Evolutionary conservation across 2,113 vertebrate genomes (phyloP).

Genomic region (Neodon shergylaensis): DNA sequence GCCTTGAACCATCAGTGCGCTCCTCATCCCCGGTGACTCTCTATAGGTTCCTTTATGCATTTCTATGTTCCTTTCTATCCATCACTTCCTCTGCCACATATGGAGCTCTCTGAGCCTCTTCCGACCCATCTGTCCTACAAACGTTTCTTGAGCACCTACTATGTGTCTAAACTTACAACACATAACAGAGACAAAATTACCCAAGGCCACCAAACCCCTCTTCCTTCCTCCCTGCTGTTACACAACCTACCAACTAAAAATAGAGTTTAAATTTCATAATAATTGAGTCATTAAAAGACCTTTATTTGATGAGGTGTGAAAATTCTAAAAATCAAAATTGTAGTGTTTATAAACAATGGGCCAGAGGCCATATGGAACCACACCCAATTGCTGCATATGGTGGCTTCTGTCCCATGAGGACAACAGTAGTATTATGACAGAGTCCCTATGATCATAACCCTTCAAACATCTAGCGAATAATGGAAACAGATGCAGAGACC

Average conservation of each 20-base stretch:
- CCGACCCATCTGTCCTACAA: fast-evolving
- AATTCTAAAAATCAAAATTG: not conserved
- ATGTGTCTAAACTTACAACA: fast-evolving
- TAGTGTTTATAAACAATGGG: not conserved
- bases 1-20: not conserved
- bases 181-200: not conserved
- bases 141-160: fast-evolving
- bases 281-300: not conserved
- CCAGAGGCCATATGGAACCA: not conserved
- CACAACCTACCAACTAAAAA: not conserved
- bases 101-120: too few relatives aligned
- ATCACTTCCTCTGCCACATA: fast-evolving
- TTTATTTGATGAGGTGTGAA: not conserved
- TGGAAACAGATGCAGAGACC: not conserved
- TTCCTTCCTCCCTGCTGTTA: not conserved
- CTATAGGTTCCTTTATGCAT: not conserved
- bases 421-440: not conserved
- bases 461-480: not conserved
- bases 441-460: too few relatives aligned
- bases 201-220: not conserved
- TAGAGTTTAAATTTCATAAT: not conserved
- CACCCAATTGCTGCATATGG: fast-evolving
- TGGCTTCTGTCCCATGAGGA: too few relatives aligned
- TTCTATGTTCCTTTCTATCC: fast-evolving
- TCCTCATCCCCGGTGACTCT: not conserved